Base-by-base conservation (phyloP, 2,888 invertebrate species). In the Gastrophysa polygoni region DNA sequence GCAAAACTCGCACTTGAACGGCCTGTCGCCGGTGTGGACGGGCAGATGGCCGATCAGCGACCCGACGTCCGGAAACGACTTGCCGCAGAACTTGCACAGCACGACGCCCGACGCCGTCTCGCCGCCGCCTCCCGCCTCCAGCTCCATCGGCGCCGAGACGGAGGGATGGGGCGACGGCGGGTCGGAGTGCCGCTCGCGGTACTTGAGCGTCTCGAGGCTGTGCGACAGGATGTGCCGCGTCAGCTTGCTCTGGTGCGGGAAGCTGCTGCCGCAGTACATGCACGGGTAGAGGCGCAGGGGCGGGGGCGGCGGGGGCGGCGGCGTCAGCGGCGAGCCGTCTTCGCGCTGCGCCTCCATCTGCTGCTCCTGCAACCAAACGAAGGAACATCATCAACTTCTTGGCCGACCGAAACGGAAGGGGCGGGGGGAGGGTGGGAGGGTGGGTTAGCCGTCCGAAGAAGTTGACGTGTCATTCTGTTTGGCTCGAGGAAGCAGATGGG, bases 1-100 rank as follows among this genome's bases (percentile, higher is more conserved):
- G 83, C 95, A 95, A 84, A 93, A 95, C 82, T 95, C 94, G 85
- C 94, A 95, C 84, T 93, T 94, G 83, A 94, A 95, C 63, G 94
- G 94, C 78, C 94, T 85, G 80, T 95, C 94, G 71, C 94, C 94
- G 62, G 94, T 94, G 82, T 95, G 95, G 69, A 91, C 92, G 64
- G 93, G 93, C 79, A 94, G 85, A 82, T 94, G 94, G 71, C 91
- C 89, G 81, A 94, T 93, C 75, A 95, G 86, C 69, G 93, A 91
- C 71, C 92, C 90, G 70, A 94, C 93, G 82, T 94, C 94, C 70
- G 94, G 93, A 84, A 94, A 95, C 75, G 93, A 92, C 84, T 95
- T 94, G 80, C 93, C 93, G 82, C 94, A 94, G 83, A 94, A 94
- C 85, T 94, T 94, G 88, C 94, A 94, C 78, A 94, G 85, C 75